phyloP scores from a whole-genome alignment of 2,888 invertebrate species.

The Ganaspis brasiliensis region DNA sequence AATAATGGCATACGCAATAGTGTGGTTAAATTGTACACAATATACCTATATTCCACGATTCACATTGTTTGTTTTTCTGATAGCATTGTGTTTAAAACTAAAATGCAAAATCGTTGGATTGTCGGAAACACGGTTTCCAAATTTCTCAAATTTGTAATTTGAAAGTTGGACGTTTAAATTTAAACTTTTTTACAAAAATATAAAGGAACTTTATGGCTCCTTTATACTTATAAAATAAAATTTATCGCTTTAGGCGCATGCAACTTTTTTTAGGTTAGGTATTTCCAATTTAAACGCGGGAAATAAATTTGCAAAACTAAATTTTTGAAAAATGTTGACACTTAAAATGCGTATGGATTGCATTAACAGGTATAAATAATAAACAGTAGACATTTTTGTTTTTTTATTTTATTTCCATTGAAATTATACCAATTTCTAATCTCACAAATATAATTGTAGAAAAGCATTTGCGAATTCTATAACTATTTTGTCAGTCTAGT shows the following conservation, averaged over 20 bases:
- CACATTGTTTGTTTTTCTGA: background rate
- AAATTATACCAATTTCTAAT: background rate
- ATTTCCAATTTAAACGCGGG: background rate
- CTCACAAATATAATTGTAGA: conserved; percentile 4
- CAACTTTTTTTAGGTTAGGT: conserved; percentile 1
- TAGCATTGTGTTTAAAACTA: background rate
- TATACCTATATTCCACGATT: background rate
- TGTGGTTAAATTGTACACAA: background rate
- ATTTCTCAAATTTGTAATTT: background rate
- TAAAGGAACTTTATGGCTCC: too few relatives aligned
- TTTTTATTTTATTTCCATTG: background rate
- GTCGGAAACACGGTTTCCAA: background rate
- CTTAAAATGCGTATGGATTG: background rate
- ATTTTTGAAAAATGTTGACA: background rate
- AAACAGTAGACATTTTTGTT: background rate
- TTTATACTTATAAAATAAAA: too few relatives aligned
- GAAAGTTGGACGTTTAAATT: background rate
- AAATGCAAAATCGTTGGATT: background rate
- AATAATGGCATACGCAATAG: background rate
- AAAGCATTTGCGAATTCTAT: background rate
- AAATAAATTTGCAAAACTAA: background rate
- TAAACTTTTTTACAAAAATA: background rate
- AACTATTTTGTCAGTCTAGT: conserved; percentile 4
- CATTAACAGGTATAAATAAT: too few relatives aligned
- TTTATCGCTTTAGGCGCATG: too few relatives aligned